These are phyloP conservation scores for Lasioglossum figueresi DNA, from an alignment of 2,888 invertebrate genomes.

Conservation along the genomic window DNA sequence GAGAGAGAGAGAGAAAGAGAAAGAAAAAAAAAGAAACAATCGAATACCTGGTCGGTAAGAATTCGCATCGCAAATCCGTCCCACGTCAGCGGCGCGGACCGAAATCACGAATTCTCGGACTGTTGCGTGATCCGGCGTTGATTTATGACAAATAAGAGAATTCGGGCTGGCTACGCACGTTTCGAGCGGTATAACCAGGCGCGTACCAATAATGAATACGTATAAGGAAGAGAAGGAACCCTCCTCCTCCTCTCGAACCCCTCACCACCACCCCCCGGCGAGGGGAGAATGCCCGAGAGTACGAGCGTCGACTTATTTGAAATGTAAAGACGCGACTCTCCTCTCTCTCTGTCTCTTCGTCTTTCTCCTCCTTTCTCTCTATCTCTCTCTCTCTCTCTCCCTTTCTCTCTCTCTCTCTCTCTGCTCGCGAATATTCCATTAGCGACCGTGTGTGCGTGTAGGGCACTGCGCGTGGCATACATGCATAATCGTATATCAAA, in stretches of 20 bases:
- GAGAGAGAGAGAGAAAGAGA: background rate
- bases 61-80: conserved; percentile 68
- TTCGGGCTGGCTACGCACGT: conserved; percentile 74
- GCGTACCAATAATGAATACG: conserved; percentile 81
- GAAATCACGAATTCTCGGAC: conserved; percentile 73
- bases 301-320: conserved; percentile 81
- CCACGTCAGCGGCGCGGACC: conserved; percentile 59
- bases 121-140: conserved; percentile 74
- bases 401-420: conserved; percentile 8
- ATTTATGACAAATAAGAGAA: conserved; percentile 81
- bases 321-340: conserved; percentile 78
- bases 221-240: conserved; percentile 75
- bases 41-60: conserved; percentile 60
- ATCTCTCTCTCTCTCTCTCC: conserved; percentile 11
- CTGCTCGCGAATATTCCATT: conserved; percentile 67
- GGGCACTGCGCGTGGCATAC: conserved; percentile 76
- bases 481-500: conserved; percentile 78
- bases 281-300: conserved; percentile 51
- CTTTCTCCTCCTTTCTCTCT: conserved; percentile 36
- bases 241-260: conserved; percentile 5
- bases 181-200: conserved; percentile 77
- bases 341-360: background rate
- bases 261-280: background rate
- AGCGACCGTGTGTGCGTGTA: conserved; percentile 66
- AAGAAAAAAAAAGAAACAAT: conserved; percentile 44